Conservation (phyloP, 2,797 vertebrate genomes). For the Pangasius macronema region DNA sequence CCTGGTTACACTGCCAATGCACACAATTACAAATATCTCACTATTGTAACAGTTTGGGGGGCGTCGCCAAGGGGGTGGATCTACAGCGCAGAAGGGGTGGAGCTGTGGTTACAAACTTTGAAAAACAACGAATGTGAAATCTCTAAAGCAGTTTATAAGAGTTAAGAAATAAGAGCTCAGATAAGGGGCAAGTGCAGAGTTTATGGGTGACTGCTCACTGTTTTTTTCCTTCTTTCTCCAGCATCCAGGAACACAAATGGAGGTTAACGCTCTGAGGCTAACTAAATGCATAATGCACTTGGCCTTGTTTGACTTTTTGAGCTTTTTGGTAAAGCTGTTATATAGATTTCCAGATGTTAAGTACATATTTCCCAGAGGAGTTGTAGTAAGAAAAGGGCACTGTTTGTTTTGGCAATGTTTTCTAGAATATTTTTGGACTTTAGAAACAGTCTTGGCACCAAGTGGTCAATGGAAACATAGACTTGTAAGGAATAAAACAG, state of each 20-base stretch:
- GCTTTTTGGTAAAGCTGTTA: not conserved
- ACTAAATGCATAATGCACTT: not conserved
- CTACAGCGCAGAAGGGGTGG: not conserved
- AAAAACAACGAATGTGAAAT: not conserved
- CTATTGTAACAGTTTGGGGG: not conserved
- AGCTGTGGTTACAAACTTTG: not conserved
- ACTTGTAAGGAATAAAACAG: not conserved
- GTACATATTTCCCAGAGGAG: slow-evolving; percentile 11
- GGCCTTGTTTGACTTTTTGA: slow-evolving; percentile 3
- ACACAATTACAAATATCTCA: not conserved
- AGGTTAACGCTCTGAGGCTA: slow-evolving; percentile 11
- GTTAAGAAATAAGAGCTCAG: not conserved
- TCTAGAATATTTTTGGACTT: slow-evolving; percentile 13
- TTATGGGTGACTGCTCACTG: not conserved
- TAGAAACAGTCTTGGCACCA: not conserved
- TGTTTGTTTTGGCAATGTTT: slow-evolving; percentile 13
- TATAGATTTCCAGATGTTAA: slow-evolving; percentile 35
- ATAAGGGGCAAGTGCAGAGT: not conserved
- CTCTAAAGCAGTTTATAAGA: not conserved
- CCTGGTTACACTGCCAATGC: not conserved
- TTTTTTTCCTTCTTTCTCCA: too few species aligned
- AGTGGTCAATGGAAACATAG: not conserved
- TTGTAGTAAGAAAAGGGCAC: slow-evolving; percentile 13
- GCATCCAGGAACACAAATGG: not conserved
- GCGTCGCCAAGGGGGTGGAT: not conserved